Conservation (phyloP, 2,888 invertebrate genomes). For the Rhagium mordax region DNA sequence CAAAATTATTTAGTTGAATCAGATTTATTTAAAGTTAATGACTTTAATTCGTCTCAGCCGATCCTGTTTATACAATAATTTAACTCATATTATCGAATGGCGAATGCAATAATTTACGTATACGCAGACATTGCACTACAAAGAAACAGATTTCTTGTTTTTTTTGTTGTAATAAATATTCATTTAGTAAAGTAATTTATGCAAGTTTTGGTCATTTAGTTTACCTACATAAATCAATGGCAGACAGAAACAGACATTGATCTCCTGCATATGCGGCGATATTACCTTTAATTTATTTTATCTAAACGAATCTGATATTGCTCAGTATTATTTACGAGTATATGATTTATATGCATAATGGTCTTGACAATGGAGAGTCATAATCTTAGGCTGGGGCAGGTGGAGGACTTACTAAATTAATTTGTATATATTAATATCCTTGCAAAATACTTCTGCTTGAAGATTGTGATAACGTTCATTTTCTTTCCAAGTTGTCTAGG, state of each 20-base stretch:
- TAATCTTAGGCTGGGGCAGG: background rate
- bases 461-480: no score
- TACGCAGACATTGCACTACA: background rate
- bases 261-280: background rate
- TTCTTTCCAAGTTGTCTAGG: no score
- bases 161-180: conserved; percentile 20
- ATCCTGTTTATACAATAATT: background rate
- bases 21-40: background rate
- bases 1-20: background rate
- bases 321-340: background rate
- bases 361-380: background rate
- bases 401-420: background rate
- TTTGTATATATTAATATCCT: background rate
- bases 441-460: no score
- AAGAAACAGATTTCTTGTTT: conserved; percentile 2
- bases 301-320: background rate
- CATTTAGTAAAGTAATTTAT: conserved; percentile 15
- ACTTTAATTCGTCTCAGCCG: background rate
- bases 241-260: background rate
- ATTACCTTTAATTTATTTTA: background rate
- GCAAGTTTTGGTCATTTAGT: background rate
- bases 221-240: background rate
- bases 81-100: background rate
- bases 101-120: conserved; percentile 12
- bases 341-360: background rate